Evolutionary conservation across 2,797 vertebrate species (phyloP).

Genomic region (Triplophysa yarkandensis): DNA sequence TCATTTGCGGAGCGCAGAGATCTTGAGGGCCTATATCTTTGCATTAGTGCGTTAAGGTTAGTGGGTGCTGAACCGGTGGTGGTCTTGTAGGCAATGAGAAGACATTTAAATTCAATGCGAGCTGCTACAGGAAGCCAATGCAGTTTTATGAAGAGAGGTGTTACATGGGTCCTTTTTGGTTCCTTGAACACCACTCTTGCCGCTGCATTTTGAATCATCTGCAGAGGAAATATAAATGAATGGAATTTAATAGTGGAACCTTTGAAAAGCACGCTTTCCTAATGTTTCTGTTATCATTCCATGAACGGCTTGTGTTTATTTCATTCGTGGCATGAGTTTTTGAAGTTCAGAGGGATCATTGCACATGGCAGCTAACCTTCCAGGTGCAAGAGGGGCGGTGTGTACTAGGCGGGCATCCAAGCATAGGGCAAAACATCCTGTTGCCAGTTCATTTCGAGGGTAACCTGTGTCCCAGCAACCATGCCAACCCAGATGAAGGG

Average conservation of each 20-base stretch:
- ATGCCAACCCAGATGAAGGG: conserved; percentile 34
- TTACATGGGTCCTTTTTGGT: too few species aligned
- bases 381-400: conserved; percentile 10
- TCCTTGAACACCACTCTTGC: too few species aligned
- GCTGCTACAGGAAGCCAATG: too few species aligned
- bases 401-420: background rate
- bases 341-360: background rate
- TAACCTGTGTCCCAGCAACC: conserved; percentile 10
- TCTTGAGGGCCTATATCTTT: too few species aligned
- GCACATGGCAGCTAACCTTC: background rate
- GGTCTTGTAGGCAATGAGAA: too few species aligned
- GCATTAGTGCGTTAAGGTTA: too few species aligned
- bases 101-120: too few species aligned
- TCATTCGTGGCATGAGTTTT: conserved; percentile 7
- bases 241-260: conserved; percentile 13
- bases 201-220: too few species aligned
- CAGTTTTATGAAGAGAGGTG: too few species aligned
- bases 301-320: conserved; percentile 3
- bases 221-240: conserved; percentile 33
- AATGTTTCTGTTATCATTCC: conserved; percentile 6
- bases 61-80: too few species aligned
- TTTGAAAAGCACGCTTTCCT: background rate
- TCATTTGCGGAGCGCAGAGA: too few species aligned
- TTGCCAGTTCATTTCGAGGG: conserved; percentile 32
- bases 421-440: conserved; percentile 28